Conservation (phyloP, 1,140 invertebrate genomes). For the Megathymus violae region DNA sequence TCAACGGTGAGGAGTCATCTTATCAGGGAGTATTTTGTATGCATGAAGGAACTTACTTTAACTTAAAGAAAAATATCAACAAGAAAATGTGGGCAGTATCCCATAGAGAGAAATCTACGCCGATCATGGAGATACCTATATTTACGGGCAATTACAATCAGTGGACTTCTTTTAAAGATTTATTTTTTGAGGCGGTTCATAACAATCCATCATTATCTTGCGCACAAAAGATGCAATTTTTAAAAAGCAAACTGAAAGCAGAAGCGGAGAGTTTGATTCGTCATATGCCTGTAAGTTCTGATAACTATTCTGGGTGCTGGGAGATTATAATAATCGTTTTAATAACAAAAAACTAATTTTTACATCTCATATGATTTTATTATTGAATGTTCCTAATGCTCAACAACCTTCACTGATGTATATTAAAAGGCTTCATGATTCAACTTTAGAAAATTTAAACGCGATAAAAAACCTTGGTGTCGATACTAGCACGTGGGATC, state of each 20-base stretch:
- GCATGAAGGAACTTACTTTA: background rate
- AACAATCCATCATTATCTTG: background rate
- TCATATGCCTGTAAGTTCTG: background rate
- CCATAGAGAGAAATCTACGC: background rate
- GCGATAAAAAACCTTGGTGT: constrained; percentile 9
- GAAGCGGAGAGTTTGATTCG: background rate
- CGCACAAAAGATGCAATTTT: background rate
- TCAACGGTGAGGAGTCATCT: too few species aligned
- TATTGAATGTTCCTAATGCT: background rate
- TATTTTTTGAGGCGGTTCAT: background rate
- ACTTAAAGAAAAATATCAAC: constrained; percentile 4
- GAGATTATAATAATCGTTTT: constrained; percentile 5
- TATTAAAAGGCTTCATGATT: constrained; percentile 5
- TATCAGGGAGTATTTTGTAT: too few species aligned
- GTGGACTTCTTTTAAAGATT: background rate
- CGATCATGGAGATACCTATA: background rate
- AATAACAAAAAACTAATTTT: background rate
- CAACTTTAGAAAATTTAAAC: background rate
- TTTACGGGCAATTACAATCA: background rate
- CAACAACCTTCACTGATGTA: background rate
- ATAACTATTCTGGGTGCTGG: background rate
- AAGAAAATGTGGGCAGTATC: background rate
- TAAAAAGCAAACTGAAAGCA: background rate
- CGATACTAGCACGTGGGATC: constrained; percentile 3
- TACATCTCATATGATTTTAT: background rate